These are phyloP conservation scores for Penelope pileata DNA, from an alignment of 2,113 vertebrate species.

Conservation along the genomic window DNA sequence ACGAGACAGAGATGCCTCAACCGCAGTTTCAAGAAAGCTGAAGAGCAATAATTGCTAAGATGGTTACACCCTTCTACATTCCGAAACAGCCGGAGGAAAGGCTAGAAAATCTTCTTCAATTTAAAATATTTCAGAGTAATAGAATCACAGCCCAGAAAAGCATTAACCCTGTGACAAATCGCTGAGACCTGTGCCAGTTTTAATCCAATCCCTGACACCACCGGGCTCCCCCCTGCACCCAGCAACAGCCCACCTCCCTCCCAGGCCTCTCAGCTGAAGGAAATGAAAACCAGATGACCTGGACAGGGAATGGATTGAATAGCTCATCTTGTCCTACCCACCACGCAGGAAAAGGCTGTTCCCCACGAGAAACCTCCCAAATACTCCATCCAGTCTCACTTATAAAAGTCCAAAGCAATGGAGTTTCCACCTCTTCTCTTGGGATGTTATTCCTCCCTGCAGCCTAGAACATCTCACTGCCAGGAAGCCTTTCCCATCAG, in stretches of 20 bases:
- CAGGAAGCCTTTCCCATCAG: not conserved
- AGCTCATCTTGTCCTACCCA: not conserved
- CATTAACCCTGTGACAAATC: not conserved
- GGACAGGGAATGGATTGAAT: not conserved
- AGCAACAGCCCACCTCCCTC: not conserved
- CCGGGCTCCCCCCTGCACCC: not conserved
- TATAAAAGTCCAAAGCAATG: not conserved
- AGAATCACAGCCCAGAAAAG: not conserved
- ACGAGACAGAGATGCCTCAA: not conserved
- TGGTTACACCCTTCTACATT: not conserved
- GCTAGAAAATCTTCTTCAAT: not conserved
- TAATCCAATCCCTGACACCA: not conserved
- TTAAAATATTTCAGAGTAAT: not conserved
- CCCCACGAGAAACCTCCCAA: not conserved
- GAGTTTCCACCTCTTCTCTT: constrained; percentile 28
- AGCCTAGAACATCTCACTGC: not conserved
- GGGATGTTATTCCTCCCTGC: not conserved
- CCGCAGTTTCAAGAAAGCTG: not conserved
- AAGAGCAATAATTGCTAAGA: not conserved
- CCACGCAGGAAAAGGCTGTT: not conserved
- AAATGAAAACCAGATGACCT: constrained; percentile 29
- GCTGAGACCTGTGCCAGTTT: not conserved
- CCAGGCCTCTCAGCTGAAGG: not conserved
- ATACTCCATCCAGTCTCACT: not conserved
- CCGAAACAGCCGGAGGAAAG: not conserved